Evolutionary conservation across 2,113 vertebrate genomes (phyloP).

Genomic region (Stigmatopora argus): DNA sequence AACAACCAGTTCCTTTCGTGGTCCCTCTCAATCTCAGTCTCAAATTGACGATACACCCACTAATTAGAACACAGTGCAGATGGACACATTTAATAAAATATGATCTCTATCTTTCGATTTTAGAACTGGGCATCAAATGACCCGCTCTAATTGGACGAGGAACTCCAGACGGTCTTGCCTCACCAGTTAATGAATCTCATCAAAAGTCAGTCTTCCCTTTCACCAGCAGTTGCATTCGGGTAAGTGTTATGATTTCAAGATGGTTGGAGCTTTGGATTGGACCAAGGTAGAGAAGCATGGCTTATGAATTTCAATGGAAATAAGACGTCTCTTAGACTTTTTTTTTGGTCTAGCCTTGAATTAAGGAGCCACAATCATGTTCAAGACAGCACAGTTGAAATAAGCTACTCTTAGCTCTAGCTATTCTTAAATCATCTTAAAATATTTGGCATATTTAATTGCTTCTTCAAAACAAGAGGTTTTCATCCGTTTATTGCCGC

Average conservation of each 20-base stretch:
- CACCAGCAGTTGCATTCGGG: neutral
- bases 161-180: neutral
- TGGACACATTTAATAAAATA: neutral
- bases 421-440: neutral
- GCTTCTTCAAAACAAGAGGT: no score
- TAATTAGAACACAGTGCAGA: constrained; percentile 1
- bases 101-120: neutral
- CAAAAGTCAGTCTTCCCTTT: neutral
- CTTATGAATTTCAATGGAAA: neutral
- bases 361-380: neutral
- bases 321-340: neutral
- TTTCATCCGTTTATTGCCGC: no score
- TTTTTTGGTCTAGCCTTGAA: neutral
- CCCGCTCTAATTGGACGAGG: neutral
- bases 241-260: neutral
- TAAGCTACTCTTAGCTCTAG: neutral
- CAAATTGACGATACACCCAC: neutral
- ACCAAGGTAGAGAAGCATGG: neutral
- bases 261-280: neutral
- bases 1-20: no score
- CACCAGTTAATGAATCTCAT: neutral
- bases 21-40: no score
- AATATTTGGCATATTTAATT: no score
- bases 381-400: neutral
- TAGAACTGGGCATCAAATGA: neutral